Evolutionary conservation across 1,140 invertebrate genomes (phyloP).

Genomic region (Tachypleus tridentatus): DNA sequence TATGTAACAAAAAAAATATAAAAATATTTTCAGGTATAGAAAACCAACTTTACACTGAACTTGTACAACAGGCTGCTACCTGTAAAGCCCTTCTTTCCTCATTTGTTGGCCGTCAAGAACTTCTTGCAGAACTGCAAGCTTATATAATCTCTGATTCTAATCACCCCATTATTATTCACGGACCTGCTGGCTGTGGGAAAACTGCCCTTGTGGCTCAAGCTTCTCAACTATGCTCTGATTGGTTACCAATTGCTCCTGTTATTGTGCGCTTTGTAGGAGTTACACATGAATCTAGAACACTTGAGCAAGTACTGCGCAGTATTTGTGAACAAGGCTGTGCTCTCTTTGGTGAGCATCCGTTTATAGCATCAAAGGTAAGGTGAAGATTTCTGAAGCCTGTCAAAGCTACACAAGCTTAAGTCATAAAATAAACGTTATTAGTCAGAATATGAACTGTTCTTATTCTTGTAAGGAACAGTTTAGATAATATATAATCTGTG

Average conservation of each 20-base stretch:
- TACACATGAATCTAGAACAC: conserved; percentile 50
- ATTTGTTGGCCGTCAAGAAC: conserved; percentile 32
- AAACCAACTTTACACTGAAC: conserved; percentile 11
- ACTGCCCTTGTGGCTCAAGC: conserved; percentile 58
- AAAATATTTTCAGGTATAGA: conserved; percentile 12
- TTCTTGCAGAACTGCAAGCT: conserved; percentile 30
- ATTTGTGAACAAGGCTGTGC: conserved; percentile 53
- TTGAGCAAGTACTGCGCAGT: conserved; percentile 49
- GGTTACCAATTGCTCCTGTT: conserved; percentile 49
- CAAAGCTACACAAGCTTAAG: conserved; percentile 28
- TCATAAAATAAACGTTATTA: too few relatives aligned
- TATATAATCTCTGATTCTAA: conserved; percentile 48
- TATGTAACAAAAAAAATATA: too few relatives aligned
- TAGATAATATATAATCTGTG: too few relatives aligned
- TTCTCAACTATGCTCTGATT: conserved; percentile 48
- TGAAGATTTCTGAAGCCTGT: too few relatives aligned
- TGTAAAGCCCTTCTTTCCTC: conserved; percentile 28
- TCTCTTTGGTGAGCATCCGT: conserved; percentile 31
- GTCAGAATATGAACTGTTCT: too few relatives aligned
- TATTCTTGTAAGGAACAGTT: too few relatives aligned
- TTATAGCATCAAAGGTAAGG: conserved; percentile 22
- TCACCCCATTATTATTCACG: conserved; percentile 54
- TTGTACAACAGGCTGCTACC: conserved; percentile 14
- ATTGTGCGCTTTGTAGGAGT: conserved; percentile 45
- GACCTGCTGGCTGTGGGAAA: conserved; percentile 64